Percentiles rank a stretch among this genome's conserved stretches.
Conservation (phyloP, 2,113 vertebrate species). For the Chauna torquata region DNA sequence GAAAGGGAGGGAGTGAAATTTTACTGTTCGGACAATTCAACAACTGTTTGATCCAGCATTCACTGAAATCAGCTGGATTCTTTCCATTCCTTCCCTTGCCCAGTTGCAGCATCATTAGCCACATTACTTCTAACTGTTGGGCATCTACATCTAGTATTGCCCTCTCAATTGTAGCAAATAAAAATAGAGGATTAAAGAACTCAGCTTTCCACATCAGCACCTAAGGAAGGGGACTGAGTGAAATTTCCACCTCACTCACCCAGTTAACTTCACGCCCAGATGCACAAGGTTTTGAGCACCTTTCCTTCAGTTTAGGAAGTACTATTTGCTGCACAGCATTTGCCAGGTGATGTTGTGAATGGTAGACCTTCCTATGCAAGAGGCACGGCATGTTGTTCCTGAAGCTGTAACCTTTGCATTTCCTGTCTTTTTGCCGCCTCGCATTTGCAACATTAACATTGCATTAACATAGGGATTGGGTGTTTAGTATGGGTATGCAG, state of each 20-base stretch:
- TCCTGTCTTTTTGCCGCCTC: neutral
- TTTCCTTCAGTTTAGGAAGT: neutral
- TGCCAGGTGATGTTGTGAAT: neutral
- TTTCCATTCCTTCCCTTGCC: constrained; percentile 1
- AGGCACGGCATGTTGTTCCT: neutral
- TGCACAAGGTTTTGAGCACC: constrained; percentile 4
- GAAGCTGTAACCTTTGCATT: neutral
- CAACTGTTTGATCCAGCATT: constrained; percentile 9
- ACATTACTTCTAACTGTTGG: constrained; percentile 29
- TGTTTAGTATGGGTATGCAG: neutral
- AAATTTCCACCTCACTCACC: constrained; percentile 11
- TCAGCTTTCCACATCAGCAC: constrained; percentile 9
- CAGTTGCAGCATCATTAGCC: constrained; percentile 48
- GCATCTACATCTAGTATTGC: constrained; percentile 11
- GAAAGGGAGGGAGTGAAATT: neutral
- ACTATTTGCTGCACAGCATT: neutral
- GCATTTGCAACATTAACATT: neutral
- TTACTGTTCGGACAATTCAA: constrained; percentile 3
- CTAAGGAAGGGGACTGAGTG: neutral
- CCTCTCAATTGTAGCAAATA: constrained; percentile 44
- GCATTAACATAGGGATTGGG: neutral
- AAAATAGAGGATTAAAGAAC: constrained; percentile 47
- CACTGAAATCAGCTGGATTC: constrained; percentile 42
- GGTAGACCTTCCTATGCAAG: neutral
- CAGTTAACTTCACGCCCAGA: neutral